phyloP scores from a whole-genome alignment of 2,113 vertebrate species.

The Ptychochromis oligacanthus region DNA sequence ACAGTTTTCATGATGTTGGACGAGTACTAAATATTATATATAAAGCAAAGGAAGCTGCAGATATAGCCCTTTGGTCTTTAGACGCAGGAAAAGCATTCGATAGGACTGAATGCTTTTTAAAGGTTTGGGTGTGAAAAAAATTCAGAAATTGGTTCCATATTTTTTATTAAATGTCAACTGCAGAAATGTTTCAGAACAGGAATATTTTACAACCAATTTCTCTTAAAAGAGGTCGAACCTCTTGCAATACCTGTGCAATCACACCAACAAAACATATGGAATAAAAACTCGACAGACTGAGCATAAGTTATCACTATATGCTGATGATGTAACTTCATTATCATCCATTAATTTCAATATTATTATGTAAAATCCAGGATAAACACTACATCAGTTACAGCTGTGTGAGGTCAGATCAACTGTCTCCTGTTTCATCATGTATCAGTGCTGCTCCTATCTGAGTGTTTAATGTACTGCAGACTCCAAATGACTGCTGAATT shows the following conservation, averaged over 20 bases:
- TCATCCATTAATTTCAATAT: too few relatives aligned
- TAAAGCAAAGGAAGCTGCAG: not conserved
- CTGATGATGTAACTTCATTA: too few relatives aligned
- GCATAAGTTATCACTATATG: not conserved
- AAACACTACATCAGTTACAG: not conserved
- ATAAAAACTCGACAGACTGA: not conserved
- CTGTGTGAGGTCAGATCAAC: not conserved
- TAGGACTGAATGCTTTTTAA: not conserved
- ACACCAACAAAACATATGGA: not conserved
- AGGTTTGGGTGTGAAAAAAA: not conserved
- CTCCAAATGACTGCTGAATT: conserved; percentile 1
- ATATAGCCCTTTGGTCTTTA: not conserved
- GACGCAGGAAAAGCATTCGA: not conserved
- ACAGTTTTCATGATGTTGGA: not conserved
- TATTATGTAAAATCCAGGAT: not conserved
- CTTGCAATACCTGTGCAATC: not conserved
- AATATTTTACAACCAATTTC: not conserved
- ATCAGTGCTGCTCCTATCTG: not conserved
- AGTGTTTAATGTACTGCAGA: not conserved
- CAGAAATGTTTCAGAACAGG: not conserved
- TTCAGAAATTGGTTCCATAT: not conserved
- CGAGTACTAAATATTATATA: not conserved
- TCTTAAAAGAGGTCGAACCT: not conserved
- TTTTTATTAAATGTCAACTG: not conserved
- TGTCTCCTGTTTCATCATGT: not conserved